Conservation (phyloP, 1,140 invertebrate species). For the Apis mellifera region Amel_HAv3.1 CM009932.2:11991001-11991500, state of each 20-base stretch:
- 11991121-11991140: neutral
- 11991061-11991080: neutral
- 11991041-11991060: neutral
- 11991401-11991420: neutral
- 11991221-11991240: no score
- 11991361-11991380: slow-evolving; percentile 24
- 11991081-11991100: neutral
- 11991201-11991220: neutral
- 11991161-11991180: neutral
- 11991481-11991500: neutral
- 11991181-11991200: neutral
- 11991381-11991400: slow-evolving; percentile 31
- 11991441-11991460: slow-evolving; percentile 42
- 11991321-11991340: neutral
- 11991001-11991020: no score
- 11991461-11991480: slow-evolving; percentile 22
- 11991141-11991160: slow-evolving; percentile 26
- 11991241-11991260: neutral
- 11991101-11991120: slow-evolving; percentile 4
- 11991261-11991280: neutral
- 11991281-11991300: neutral
- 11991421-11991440: slow-evolving; percentile 26
- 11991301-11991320: neutral
- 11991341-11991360: slow-evolving; percentile 27
- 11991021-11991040: no score